Base-by-base conservation (phyloP, 1,140 invertebrate species). In the Pinna nobilis region DNA sequence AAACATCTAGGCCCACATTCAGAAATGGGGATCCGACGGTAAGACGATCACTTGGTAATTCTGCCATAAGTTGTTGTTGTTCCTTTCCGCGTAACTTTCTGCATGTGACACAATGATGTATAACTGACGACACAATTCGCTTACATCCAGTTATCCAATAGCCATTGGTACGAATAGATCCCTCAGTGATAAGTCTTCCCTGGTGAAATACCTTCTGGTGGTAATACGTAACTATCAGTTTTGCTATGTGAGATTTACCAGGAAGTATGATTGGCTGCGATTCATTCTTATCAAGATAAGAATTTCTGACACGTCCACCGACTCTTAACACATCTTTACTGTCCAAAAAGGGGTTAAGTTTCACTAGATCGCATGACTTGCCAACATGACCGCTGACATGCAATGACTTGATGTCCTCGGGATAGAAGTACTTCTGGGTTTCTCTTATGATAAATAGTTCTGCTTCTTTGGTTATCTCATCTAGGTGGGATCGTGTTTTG, bases 1-100 rank as follows among this genome's bases (percentile, higher is more conserved):
- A 77, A 4, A 57, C 55, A 47, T 74, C 76, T 2, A 73, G 28
- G 13, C 67, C 72, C 33, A 75, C 63, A 59, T 66, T 41, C 1
- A 66, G 55, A 61, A 76, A 78, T 0, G 68, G 73, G 9, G 63
- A 61, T 9, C 47, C 39, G 7, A 33, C 47, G 3, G n/a, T 1
- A 76, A 61, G 18, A 15, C 59, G 32, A 39, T 50, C 63, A 13
- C 1, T 13, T 9, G 63, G 63, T 28, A 66, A 23, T 39, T 66
- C 63, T 23, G 63, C 20, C 59, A 61, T 61, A n/a, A 39, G 37
- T 37, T 61, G 59, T n/a, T n/a, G 20, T n/a, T 23, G 15, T 23
- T 23, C 57, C 32, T 28, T 70, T 64, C 32, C 72, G 20, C 68
- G n/a, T 6, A 71, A 51, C 65, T 25, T 71, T 0, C 57, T 39